Conservation (phyloP, 1,140 invertebrate species). For the Sycobia sp. region DNA sequence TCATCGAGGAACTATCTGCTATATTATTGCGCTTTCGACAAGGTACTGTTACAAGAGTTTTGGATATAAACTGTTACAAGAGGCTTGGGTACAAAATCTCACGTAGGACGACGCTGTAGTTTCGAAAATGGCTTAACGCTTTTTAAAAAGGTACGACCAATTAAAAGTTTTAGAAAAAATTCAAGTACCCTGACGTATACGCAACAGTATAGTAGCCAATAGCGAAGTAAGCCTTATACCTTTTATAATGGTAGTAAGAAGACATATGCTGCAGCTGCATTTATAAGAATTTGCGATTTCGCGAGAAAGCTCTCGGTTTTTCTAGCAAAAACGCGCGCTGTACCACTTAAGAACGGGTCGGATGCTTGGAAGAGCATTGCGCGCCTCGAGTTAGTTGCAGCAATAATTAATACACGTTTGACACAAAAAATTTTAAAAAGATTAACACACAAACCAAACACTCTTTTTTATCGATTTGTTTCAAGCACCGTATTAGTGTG, state of each 20-base stretch:
- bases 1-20: constrained; percentile 49
- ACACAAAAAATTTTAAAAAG: background rate
- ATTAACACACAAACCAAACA: background rate
- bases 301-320: background rate
- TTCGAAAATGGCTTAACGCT: background rate
- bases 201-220: background rate
- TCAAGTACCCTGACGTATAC: background rate
- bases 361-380: constrained; percentile 18
- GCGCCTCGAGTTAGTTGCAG: constrained; percentile 32
- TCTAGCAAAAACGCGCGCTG: constrained; percentile 20
- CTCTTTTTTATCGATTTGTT: background rate
- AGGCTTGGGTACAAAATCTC: constrained; percentile 10
- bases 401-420: constrained; percentile 18
- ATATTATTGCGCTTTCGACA: constrained; percentile 49
- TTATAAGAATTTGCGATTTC: background rate
- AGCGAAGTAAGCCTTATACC: background rate
- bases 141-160: constrained; percentile 35
- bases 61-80: background rate
- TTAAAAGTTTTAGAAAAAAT: constrained; percentile 8
- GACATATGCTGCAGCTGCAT: constrained; percentile 20
- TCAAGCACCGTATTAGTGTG: background rate
- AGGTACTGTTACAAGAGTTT: too few species aligned
- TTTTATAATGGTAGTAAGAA: constrained; percentile 18
- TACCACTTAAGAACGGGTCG: background rate
- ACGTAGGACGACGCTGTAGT: constrained; percentile 35